Evolutionary conservation across 2,888 invertebrate genomes (phyloP).

Genomic region (Xestia sexstrigata): DNA sequence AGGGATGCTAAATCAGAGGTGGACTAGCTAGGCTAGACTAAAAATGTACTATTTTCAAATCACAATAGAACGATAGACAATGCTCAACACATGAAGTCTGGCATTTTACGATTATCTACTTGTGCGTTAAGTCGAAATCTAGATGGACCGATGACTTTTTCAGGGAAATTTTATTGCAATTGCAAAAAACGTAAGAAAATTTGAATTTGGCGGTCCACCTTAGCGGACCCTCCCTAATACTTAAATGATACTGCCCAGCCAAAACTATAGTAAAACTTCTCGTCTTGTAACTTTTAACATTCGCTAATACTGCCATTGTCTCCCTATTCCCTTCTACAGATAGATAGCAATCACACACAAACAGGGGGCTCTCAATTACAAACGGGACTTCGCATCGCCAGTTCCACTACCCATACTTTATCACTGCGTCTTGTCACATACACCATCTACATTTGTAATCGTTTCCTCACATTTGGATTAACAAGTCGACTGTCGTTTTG

Average conservation of each 20-base stretch:
- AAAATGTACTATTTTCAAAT: no score
- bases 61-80: no score
- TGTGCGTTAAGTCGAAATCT: no score
- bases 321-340: constrained; percentile 23
- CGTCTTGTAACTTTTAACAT: constrained; percentile 44
- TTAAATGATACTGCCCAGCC: not conserved
- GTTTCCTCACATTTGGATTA: constrained; percentile 33
- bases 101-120: no score
- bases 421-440: constrained; percentile 67
- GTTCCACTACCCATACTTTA: constrained; percentile 69
- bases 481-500: constrained; percentile 20
- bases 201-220: not conserved
- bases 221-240: not conserved
- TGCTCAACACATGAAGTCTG: no score
- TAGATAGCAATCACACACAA: constrained; percentile 48
- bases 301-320: constrained; percentile 21
- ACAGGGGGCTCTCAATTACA: constrained; percentile 63
- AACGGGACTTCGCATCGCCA: constrained; percentile 69
- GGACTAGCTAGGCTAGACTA: no score
- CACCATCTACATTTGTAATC: constrained; percentile 58
- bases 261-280: not conserved
- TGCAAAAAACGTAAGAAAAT: not conserved
- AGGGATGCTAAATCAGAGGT: no score
- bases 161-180: no score
- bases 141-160: not conserved